Base-by-base conservation (phyloP, 2,888 invertebrate species). In the Dugesia japonica region DNA sequence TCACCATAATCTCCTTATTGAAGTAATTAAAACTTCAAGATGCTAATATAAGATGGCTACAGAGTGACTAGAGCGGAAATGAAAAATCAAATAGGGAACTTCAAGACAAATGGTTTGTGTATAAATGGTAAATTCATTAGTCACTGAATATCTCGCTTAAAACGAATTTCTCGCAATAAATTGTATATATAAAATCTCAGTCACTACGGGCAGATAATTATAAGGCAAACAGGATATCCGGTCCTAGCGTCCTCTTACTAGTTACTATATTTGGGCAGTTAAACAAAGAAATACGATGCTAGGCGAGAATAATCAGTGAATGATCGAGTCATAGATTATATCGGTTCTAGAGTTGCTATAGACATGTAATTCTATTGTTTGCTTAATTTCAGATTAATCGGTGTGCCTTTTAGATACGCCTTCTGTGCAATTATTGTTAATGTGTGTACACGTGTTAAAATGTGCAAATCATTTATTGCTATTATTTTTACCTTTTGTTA, bases 81-180 rank as follows among this genome's bases (percentile, higher is more conserved):
- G 56, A 56, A n/a, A 56, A 56, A 56, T 56, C 56, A 56, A 56
- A 56, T 56, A 56, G 56, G 56, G 56, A 56, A 56, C 56, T 56
- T 56, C 56, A 56, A 56, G 56, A 56, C 56, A 56, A n/a, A 56
- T 23, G 9, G 23, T 56, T 56, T n/a, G 56, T n/a, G 23, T 56
- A 56, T n/a, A 56, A 23, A 4, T 56, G n/a, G 23, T 23, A 56
- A n/a, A 4, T 1, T 56, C n/a, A n/a, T 56, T 56, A 56, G 56
- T 56, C 56, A 56, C 56, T n/a, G 56, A 56, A 56, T 20, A 4
- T 56, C 56, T 56, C 56, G 56, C 56, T 56, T 56, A 4, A 20
- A 20, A 23, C 56, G 56, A 56, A 56, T 56, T 56, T 56, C 56
- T 56, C 56, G 56, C 31, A 7, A 13, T n/a, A 56, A 20, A n/a